Evolutionary conservation across 2,888 invertebrate genomes (phyloP), one percentile per base, ranked within the genome.

Genomic region (Apoda limacodes): DNA sequence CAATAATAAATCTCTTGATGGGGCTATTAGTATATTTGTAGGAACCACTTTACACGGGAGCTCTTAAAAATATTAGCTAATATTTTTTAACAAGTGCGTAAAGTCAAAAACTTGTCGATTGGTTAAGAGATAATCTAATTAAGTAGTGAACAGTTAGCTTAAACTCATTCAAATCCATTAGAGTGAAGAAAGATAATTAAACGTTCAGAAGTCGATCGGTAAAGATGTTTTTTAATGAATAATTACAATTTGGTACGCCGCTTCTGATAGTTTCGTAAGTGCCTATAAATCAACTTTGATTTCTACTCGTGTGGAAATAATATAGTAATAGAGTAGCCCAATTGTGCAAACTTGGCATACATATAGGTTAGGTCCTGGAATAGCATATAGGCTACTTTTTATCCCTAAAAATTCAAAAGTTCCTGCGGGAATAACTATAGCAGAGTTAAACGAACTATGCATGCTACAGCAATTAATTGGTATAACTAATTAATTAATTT

Each of bases 201-300:
- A 51, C 46, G 57, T 65, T 64, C 76, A 51, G 78, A 72, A 78
- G 74, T 71, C 35, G 46, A 52, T 35, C 51, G 49, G 54, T 60
- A 62, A 64, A 59, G 63, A 67, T 69, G 67, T 70, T 68, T 74
- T n/a, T 74, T 74, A 78, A 67, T 72, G 76, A 80, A 76, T 80
- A 75, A 80, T 80, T 72, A 78, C 65, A 45, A 46, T 52, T 34
- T 51, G 68, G 60, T 61, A 66, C 78, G 74, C 78, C 78, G 58
- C 53, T 46, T 48, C 57, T 70, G 76, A 78, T 80, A 78, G 76
- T 78, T 78, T 72, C 60, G 72, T 66, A 72, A 74, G 53, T 43
- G 48, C 43, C 53, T 63, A 57, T 78, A 78, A 78, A 75, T 78
- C 60, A 61, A 51, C 41, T 59, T 61, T 46, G 60, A 62, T 60